phyloP scores from a whole-genome alignment of 1,140 invertebrate genomes.

The Eriosoma lanigerum region DNA sequence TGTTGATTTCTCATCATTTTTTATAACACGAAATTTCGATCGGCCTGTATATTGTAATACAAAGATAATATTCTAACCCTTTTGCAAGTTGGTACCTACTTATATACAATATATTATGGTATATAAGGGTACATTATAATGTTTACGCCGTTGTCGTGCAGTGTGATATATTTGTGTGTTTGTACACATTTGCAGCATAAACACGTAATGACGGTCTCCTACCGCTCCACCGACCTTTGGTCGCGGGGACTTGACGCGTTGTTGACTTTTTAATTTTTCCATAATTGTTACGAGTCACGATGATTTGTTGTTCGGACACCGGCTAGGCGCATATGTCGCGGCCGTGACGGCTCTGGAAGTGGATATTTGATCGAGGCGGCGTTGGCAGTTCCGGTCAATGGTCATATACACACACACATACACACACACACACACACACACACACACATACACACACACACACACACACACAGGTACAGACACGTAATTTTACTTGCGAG shows the following conservation, averaged over 20 bases:
- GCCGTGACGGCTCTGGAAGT: not conserved
- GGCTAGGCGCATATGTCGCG: constrained; percentile 24
- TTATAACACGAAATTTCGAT: no score
- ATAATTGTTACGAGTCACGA: constrained; percentile 40
- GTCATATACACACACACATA: not conserved
- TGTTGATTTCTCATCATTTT: no score
- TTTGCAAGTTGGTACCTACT: no score
- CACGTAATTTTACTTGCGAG: constrained; percentile 3
- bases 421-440: not conserved
- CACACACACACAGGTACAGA: no score
- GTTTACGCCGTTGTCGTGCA: not conserved
- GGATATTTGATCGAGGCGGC: not conserved
- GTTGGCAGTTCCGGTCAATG: constrained; percentile 24
- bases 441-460: not conserved
- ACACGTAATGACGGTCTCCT: constrained; percentile 12
- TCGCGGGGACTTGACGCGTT: constrained; percentile 17
- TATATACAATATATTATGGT: no score
- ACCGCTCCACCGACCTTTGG: constrained; percentile 10
- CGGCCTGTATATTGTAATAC: no score
- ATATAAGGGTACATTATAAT: no score
- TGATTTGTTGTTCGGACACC: constrained; percentile 41
- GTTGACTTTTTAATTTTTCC: constrained; percentile 45
- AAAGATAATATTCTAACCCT: no score
- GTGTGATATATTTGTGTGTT: constrained; percentile 11
- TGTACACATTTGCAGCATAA: not conserved